Base-by-base conservation (phyloP, 2,797 vertebrate genomes). In the Amazona finschi region DNA sequence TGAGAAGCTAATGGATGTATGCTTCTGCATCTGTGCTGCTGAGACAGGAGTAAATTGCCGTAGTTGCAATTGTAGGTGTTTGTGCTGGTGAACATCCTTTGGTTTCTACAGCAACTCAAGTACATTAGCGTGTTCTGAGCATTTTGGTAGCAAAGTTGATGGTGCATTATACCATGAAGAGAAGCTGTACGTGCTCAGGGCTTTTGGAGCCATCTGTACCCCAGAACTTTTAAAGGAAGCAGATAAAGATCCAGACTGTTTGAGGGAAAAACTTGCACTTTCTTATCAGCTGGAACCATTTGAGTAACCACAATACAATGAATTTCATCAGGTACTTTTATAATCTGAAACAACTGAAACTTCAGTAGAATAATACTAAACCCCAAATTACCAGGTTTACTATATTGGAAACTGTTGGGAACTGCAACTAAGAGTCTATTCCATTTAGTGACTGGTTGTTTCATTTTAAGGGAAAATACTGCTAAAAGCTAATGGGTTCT, bases 91-190 rank as follows among this genome's bases (percentile, higher is more conserved):
- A 24, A 18, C 28, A 17, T 43, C 43, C 27, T 53, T 46, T 52
- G 19, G 12, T 60, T 71, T 81, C 13, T 65, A 3, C 53, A 84
- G 8, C 12, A 55, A 5, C 38, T 52, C 16, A 1, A 12, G 13
- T 27, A 27, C 46, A 64, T 3, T 16, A 38, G 53, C 8, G 16
- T 22, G 5, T 73, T 70, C 41, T 64, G 39, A 75, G 36, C 24
- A 8, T 70, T 60, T 70, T 55, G 36, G 20, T 60, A 55, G 30
- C 43, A 36, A 50, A 36, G 21, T 1, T 76, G 8, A 21, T n/a
- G 16, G 28, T 30, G 49, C 5, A 1, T 39, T 50, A 5, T 30
- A 9, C 0, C 0, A 0, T 65, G 44, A 55, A 38, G 38, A 85
- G 72, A 73, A 87, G 58, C 75, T 67, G 8, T 71, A 22, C 8